Conservation (phyloP, 2,113 vertebrate species). For the Carassius carassius region DNA sequence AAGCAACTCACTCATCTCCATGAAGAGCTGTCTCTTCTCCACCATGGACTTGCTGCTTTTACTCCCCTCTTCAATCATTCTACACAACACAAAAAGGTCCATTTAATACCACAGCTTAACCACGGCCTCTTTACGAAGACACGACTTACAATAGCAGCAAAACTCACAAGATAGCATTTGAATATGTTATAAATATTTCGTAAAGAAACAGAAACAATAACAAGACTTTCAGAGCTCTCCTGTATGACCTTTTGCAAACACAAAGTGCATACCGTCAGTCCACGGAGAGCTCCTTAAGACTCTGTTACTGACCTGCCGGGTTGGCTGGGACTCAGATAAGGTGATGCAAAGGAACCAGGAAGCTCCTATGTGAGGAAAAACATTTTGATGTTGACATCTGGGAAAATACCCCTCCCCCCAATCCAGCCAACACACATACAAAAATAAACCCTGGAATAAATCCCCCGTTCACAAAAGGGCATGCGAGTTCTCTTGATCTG, state of each 20-base stretch:
- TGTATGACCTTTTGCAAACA: neutral
- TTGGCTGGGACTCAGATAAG: conserved; percentile 63
- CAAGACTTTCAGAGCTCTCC: neutral
- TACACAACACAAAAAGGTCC: conserved; percentile 67
- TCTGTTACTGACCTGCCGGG: conserved; percentile 64
- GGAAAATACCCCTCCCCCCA: neutral
- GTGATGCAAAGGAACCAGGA: conserved; percentile 52
- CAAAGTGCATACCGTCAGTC: neutral
- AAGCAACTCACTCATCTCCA: conserved; percentile 96
- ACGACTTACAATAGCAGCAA: neutral
- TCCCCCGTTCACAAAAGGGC: conserved; percentile 40
- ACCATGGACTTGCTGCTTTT: conserved; percentile 92
- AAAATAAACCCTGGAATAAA: conserved; percentile 23
- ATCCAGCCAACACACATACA: neutral
- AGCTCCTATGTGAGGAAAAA: conserved; percentile 61
- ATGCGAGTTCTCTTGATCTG: conserved; percentile 57
- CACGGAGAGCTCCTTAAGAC: neutral
- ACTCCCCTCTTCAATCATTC: conserved; percentile 98
- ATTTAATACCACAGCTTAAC: conserved; percentile 24
- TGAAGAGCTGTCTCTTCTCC: conserved; percentile 99
- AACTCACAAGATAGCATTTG: neutral
- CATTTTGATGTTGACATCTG: neutral
- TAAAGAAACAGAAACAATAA: neutral
- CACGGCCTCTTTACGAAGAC: neutral
- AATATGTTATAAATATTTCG: neutral